Conservation (phyloP, 2,888 invertebrate genomes). For the Lucinisca nassula region DNA sequence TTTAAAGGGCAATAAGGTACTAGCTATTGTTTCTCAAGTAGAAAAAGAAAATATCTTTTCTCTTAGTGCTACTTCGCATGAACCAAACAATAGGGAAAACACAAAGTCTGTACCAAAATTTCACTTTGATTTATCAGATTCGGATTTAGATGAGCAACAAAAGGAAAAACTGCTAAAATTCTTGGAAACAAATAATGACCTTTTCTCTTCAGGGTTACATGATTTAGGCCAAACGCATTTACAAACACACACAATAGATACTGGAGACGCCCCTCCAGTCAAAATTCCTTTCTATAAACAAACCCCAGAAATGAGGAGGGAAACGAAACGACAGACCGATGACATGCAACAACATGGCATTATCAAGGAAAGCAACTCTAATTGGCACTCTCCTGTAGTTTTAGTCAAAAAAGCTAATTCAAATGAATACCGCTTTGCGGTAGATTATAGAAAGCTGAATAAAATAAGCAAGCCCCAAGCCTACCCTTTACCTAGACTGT, state of each 20-base stretch:
- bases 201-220: conserved; percentile 53
- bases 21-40: conserved; percentile 32
- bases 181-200: conserved; percentile 37
- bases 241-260: conserved; percentile 40
- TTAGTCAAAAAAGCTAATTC: conserved; percentile 30
- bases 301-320: conserved; percentile 39
- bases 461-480: not conserved
- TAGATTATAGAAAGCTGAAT: not conserved
- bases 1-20: conserved; percentile 42
- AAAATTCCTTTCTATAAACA: conserved; percentile 43
- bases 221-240: conserved; percentile 53
- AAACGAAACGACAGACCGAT: conserved; percentile 14
- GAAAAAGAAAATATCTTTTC: not conserved
- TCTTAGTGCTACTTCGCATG: not conserved
- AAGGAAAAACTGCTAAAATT: conserved; percentile 32
- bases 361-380: conserved; percentile 48
- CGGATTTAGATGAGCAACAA: conserved; percentile 32
- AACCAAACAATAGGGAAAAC: not conserved
- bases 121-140: conserved; percentile 11
- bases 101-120: not conserved
- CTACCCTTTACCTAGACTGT: not conserved
- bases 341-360: conserved; percentile 37
- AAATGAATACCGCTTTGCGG: not conserved
- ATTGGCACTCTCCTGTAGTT: conserved; percentile 58
- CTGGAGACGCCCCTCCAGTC: conserved; percentile 48